Percentiles rank a stretch among this genome's conserved stretches.
phyloP scores from a whole-genome alignment of 1,140 invertebrate genomes.

The Philotrypesis tridentata region DNA sequence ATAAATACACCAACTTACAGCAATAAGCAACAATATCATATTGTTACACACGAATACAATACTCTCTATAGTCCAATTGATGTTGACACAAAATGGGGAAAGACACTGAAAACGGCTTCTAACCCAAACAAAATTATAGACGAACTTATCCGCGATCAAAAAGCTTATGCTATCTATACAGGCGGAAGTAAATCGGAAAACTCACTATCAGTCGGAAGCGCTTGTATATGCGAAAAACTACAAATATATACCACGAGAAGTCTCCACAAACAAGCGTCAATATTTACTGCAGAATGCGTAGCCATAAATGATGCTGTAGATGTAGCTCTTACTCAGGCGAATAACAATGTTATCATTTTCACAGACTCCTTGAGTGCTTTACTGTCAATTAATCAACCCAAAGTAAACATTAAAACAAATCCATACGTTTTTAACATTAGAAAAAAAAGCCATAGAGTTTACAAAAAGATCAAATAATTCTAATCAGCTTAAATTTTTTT shows the following conservation, averaged over 20 bases:
- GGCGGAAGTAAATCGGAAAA: constrained; percentile 8
- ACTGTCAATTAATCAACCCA: background rate
- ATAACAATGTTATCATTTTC: background rate
- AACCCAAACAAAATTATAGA: background rate
- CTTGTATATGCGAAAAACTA: background rate
- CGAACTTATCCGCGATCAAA: background rate
- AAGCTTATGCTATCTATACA: background rate
- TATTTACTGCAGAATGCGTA: background rate
- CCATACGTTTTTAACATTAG: background rate
- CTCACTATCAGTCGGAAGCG: background rate
- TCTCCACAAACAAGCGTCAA: background rate
- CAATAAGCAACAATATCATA: too few relatives aligned
- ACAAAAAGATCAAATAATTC: too few relatives aligned
- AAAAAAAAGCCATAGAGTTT: too few relatives aligned
- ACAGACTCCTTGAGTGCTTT: background rate
- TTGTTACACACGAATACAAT: too few relatives aligned
- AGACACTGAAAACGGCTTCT: background rate
- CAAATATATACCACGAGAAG: background rate
- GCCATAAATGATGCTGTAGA: background rate
- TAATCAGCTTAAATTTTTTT: too few relatives aligned
- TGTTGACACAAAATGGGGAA: background rate
- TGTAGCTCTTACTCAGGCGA: background rate
- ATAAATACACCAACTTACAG: too few relatives aligned
- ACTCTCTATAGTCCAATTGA: too few relatives aligned
- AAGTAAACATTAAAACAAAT: background rate